phyloP scores from a whole-genome alignment of 2,888 invertebrate genomes.

The Nymphalis urticae region DNA sequence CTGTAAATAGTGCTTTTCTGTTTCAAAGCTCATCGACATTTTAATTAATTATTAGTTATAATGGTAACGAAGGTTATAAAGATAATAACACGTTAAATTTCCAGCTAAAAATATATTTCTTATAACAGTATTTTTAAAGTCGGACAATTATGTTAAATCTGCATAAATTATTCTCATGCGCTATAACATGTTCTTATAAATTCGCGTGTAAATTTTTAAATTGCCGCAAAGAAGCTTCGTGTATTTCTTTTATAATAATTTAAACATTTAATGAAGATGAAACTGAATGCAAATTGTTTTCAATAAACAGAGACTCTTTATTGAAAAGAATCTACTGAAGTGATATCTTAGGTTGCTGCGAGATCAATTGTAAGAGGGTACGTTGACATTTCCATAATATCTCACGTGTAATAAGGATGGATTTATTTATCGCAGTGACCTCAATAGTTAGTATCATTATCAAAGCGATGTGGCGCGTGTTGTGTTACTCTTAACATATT shows the following conservation, averaged over 20 bases:
- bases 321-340: not conserved
- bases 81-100: slow-evolving; percentile 3
- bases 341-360: slow-evolving; percentile 6
- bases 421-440: slow-evolving; percentile 46
- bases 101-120: slow-evolving; percentile 12
- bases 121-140: slow-evolving; percentile 19
- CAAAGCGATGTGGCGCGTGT: slow-evolving; percentile 18
- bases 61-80: slow-evolving; percentile 2
- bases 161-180: slow-evolving; percentile 13
- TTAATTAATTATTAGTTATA: not conserved
- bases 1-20: no score
- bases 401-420: slow-evolving; percentile 48
- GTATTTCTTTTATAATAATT: not conserved
- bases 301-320: not conserved
- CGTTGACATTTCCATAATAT: slow-evolving; percentile 41
- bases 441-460: slow-evolving; percentile 35
- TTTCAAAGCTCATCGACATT: not conserved
- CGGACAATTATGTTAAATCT: slow-evolving; percentile 17
- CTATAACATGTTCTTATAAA: slow-evolving; percentile 11
- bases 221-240: slow-evolving; percentile 3
- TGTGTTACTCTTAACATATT: slow-evolving; percentile 5
- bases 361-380: slow-evolving; percentile 32
- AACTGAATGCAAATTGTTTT: not conserved
- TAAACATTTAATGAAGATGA: slow-evolving; percentile 4
- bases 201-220: slow-evolving; percentile 9